Conservation (phyloP, 2,888 invertebrate genomes). For the Lapara coniferarum region DNA sequence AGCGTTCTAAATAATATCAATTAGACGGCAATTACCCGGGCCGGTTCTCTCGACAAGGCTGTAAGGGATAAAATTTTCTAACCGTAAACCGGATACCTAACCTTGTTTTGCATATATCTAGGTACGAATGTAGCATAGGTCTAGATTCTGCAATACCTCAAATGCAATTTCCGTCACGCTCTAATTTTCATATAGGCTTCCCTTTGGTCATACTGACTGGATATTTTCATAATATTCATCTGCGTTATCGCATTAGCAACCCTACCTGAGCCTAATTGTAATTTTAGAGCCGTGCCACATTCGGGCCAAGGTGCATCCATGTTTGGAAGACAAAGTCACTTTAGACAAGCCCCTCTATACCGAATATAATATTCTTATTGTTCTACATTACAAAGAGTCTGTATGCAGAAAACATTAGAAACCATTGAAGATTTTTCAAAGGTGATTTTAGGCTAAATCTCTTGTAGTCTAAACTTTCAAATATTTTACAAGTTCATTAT, state of each 20-base stretch:
- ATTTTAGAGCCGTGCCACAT: neutral
- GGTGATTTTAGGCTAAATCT: too few species aligned
- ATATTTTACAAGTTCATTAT: too few species aligned
- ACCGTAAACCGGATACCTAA: neutral
- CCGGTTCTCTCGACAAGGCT: neutral
- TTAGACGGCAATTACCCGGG: neutral
- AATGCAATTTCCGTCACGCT: neutral
- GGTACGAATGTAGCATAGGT: neutral
- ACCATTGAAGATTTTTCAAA: too few species aligned
- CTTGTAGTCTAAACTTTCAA: too few species aligned
- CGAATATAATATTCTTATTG: neutral
- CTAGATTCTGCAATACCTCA: neutral
- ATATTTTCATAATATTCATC: too few species aligned
- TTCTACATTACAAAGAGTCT: neutral
- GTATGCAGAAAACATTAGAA: too few species aligned
- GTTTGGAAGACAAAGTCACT: slow-evolving; percentile 3
- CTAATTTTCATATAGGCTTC: neutral
- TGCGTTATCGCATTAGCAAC: neutral
- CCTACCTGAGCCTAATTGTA: neutral
- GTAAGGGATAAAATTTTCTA: neutral
- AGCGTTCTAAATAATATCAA: neutral
- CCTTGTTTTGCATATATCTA: neutral
- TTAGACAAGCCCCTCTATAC: neutral
- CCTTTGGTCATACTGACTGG: neutral
- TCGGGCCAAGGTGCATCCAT: slow-evolving; percentile 2